Base-by-base conservation (phyloP, 2,797 vertebrate genomes). In the Pseudochirops cupreus region DNA sequence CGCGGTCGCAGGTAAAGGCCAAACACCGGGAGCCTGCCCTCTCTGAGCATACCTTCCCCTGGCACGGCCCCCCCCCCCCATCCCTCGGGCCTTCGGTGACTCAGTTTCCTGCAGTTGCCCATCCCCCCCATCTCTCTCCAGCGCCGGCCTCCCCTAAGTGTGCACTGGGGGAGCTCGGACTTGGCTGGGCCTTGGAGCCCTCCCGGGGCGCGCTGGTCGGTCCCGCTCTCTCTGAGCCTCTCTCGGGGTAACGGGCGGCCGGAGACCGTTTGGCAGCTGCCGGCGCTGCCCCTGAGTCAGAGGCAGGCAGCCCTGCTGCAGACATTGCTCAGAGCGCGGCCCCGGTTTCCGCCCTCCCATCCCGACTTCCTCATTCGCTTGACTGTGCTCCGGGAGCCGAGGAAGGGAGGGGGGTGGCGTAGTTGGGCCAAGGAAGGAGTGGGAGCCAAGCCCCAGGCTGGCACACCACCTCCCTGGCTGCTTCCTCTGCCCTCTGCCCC, bases 351-450 rank as follows among this genome's bases (percentile, higher is more conserved):
- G 98, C 98, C 98, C 98, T 96, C 91, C 0, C 58, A 96, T 26
- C 98, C 94, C 56, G 52, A 98, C 99, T 99, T 99, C 99, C 99
- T 98, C 97, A 94, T 98, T 97, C 94, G 93, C 93, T 95, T 95
- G 92, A 97, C 96, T 56, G 92, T 93, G 94, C 39, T 5, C 46
- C 4, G 89, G 91, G 53, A 97, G 98, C 97, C 93, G 53, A 87
- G 95, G 95, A 91, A 97, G 96, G 12, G 91, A 33, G 50, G 93
- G 13, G 29, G 67, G n/a, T 74, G n/a, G 18, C 24, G 67, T 82
- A 82, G 67, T 39, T 82, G n/a, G 67, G n/a, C n/a, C 67, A 9
- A 46, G 67, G 67, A 82, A 82, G 67, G 74, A 50, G 67, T 39
- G 67, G 67, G 67, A 39, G 74, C 39, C 5, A 7, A 59, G 58